Base-by-base conservation (phyloP, 2,113 vertebrate species). In the Lutjanus erythropterus region DNA sequence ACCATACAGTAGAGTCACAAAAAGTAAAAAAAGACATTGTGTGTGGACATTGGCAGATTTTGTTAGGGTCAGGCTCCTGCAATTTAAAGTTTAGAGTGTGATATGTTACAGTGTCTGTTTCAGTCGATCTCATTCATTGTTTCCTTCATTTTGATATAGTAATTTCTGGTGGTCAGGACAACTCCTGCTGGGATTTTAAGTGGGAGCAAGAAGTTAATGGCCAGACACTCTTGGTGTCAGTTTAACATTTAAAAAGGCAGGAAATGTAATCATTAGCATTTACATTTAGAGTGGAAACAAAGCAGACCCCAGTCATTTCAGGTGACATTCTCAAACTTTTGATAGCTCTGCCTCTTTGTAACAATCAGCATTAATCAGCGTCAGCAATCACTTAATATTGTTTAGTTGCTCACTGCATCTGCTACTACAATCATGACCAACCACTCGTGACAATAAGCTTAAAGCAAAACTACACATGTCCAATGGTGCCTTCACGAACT, bases 121-220 rank as follows among this genome's bases (percentile, higher is more conserved):
- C 19, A 2, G 21, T 27, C 11, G 15, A 6, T 16, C 37, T 33
- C 9, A 6, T 35, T 7, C 59, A 55, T 25, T 53, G 3, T 47
- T 60, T 25, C 31, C 33, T 46, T 81, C 3, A 58, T 56, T 75
- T 72, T 41, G 23, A 62, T 53, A n/a, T 58, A 60, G 60, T 11
- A 11, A 5, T n/a, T 29, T 35, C 49, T 49, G 25, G 19, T 44
- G 31, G 56, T 29, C 59, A 62, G 23, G 31, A 41, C 5, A 55
- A 1, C 7, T 25, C 46, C 55, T 56, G 21, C 71, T 75, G 61
- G 37, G 35, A 69, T 47, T 74, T 65, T 47, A 80, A 80, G 25
- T 73, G 42, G 77, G 46, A 71, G 64, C 69, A 56, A 71, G 33
- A 66, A 67, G 64, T 84, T 84, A 81, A 87, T 78, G 18, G 65